Evolutionary conservation across 2,888 invertebrate species (phyloP).

Genomic region (Elysia crispata): DNA sequence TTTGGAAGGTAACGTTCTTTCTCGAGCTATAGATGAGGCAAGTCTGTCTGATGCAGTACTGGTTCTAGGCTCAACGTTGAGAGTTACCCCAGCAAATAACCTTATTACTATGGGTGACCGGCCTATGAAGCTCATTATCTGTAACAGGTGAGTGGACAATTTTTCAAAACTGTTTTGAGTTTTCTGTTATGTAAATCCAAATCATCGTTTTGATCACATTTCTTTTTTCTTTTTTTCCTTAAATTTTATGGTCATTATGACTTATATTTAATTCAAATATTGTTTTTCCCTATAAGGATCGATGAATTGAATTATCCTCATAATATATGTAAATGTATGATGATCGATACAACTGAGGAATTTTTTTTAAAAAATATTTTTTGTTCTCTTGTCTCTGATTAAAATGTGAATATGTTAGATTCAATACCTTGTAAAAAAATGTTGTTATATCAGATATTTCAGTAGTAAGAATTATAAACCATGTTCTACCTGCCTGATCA

Average conservation of each 20-base stretch:
- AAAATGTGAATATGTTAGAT: too few relatives aligned
- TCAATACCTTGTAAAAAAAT: too few relatives aligned
- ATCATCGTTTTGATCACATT: not conserved
- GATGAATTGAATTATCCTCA: too few relatives aligned
- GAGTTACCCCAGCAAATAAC: constrained; percentile 71
- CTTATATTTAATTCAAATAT: too few relatives aligned
- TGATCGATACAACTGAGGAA: too few relatives aligned
- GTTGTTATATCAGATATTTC: not conserved
- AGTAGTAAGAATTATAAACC: not conserved
- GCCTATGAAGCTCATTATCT: constrained; percentile 64
- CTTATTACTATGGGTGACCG: constrained; percentile 66
- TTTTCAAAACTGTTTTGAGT: not conserved
- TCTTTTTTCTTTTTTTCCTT: not conserved
- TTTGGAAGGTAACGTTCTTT: constrained; percentile 67
- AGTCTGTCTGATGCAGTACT: constrained; percentile 65
- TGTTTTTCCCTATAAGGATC: too few relatives aligned
- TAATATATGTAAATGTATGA: too few relatives aligned
- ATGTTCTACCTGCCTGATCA: constrained; percentile 24
- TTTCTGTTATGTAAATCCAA: too few relatives aligned
- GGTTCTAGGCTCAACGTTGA: constrained; percentile 70
- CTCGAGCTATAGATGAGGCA: constrained; percentile 63
- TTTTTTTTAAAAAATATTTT: too few relatives aligned
- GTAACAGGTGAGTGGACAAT: constrained; percentile 63
- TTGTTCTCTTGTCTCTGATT: too few relatives aligned
- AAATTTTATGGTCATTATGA: too few relatives aligned